These are phyloP conservation scores for Pipistrellus pygmaeus DNA, from an alignment of 2,797 vertebrate genomes.

Conservation along the genomic window DNA sequence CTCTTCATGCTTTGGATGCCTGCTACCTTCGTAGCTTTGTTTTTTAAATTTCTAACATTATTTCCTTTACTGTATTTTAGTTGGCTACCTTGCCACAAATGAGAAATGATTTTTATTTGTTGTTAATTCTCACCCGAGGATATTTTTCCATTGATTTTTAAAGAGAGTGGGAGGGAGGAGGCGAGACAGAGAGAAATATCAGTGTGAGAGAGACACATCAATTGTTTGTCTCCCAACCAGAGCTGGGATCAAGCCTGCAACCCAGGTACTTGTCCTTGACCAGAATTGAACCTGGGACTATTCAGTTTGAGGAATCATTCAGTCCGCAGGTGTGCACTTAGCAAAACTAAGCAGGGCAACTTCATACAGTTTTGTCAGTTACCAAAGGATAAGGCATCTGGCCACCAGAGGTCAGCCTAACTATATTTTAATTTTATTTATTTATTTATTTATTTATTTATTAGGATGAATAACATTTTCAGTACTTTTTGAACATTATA, in stretches of 20 bases:
- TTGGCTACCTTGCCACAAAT: background rate
- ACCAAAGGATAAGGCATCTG: constrained; percentile 39
- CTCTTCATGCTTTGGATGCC: background rate
- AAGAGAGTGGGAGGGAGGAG: too few species aligned
- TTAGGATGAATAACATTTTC: background rate
- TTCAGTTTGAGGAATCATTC: too few species aligned
- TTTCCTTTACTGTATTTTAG: constrained; percentile 47
- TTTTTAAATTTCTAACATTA: constrained; percentile 9
- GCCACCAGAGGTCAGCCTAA: constrained; percentile 80
- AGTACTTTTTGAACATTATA: constrained; percentile 36
- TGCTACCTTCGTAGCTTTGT: constrained; percentile 29
- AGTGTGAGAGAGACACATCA: too few species aligned
- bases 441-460: background rate
- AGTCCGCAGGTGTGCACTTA: too few species aligned
- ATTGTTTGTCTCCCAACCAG: too few species aligned
- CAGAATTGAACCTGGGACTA: too few species aligned
- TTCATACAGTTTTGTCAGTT: constrained; percentile 18
- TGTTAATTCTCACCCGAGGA: too few species aligned
- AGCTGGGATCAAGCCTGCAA: too few species aligned
- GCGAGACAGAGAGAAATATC: too few species aligned
- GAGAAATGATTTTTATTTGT: background rate
- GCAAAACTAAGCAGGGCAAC: too few species aligned
- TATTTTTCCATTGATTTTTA: too few species aligned
- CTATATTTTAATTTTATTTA: constrained; percentile 28
- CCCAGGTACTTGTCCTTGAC: too few species aligned